Evolutionary conservation across 2,797 vertebrate species (phyloP), one percentile per base, ranked within the genome.

Genomic region (Hylomyscus alleni): DNA sequence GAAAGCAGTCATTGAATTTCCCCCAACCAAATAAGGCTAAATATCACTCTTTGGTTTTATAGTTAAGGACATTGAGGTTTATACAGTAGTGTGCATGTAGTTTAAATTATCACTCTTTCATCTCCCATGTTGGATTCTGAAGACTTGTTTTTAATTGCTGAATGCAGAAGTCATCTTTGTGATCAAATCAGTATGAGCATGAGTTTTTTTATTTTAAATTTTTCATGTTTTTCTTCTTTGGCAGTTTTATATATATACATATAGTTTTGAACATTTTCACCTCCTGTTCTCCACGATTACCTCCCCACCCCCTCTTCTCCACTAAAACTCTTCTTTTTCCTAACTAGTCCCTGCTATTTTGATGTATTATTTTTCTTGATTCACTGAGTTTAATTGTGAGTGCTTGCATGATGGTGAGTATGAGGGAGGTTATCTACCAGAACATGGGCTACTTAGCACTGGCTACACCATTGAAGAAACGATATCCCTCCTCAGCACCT

Each of bases 31-130:
- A 7, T 31, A 26, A 84, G n/a, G 37, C 62, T 85, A 75, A 75
- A 91, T 12, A 62, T 92, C 86, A 80, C 85, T 92, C 37, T 34
- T 52, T 22, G 67, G n/a, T 31, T 52, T 47, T 62, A 62, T 44
- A 75, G 5, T 84, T 89, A 56, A 93, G 19, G 94, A 80, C 60
- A 24, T 31, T 26, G 37, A 95, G 52, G 76, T 54, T 83, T 72
- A 67, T 34, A 26, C 31, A 47, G 34, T 1, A 9, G 40, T 60
- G 67, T 84, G 81, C 54, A 24, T 1, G 3, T 34, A 44, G 58
- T 31, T 40, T 14, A 9, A 89, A 12, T 47, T 56, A 24, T 17
- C 37, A 54, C 31, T n/a, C 78, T 56, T 80, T 26, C 2, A 1
- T 34, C 80, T 56, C n/a, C 85, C 10, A 65, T 31, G 3, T 17